Evolutionary conservation across 2,113 vertebrate genomes (phyloP).

Genomic region (Chaetorhynchus papuensis): DNA sequence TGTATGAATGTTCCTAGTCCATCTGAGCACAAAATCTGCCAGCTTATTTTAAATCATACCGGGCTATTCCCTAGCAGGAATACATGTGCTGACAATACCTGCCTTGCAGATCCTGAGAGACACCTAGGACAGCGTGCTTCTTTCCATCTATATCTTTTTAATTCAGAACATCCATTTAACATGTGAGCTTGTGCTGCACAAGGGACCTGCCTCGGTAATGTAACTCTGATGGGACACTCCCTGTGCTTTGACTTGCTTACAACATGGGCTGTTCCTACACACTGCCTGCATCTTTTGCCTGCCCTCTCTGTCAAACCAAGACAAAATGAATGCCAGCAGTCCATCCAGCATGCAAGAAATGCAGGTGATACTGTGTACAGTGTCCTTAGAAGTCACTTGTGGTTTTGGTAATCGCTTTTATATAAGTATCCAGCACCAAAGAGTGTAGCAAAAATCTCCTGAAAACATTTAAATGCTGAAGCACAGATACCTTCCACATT

Average conservation of each 20-base stretch:
- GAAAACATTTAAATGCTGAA: neutral
- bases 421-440: neutral
- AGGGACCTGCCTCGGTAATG: neutral
- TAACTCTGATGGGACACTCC: neutral
- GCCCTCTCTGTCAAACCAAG: neutral
- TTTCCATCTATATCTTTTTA: neutral
- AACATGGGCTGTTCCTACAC: neutral
- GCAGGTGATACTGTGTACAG: neutral
- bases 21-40: constrained; percentile 57
- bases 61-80: neutral
- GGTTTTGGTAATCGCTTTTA: neutral
- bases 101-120: neutral
- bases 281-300: neutral
- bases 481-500: neutral
- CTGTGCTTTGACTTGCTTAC: neutral
- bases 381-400: neutral
- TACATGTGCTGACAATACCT: constrained; percentile 16
- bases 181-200: neutral
- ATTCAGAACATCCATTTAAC: neutral
- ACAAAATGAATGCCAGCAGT: neutral
- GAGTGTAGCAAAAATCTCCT: neutral
- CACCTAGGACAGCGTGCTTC: neutral
- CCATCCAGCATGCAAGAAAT: neutral
- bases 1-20: neutral
- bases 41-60: neutral